These are phyloP conservation scores for Drosophila sulfurigaster DNA, from an alignment of 1,140 invertebrate species.

Conservation along the genomic window DNA sequence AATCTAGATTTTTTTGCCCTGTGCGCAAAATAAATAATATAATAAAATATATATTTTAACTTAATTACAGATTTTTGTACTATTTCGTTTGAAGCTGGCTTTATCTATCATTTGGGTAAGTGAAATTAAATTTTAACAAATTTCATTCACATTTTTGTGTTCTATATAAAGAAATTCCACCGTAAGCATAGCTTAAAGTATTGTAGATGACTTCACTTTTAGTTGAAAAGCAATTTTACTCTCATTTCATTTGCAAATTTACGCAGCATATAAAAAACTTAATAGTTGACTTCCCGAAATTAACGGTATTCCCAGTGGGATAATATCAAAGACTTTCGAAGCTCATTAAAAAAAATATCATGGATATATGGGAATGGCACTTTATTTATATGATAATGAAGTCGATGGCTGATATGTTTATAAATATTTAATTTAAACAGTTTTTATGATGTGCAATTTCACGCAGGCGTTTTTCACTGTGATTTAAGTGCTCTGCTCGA, in stretches of 20 bases:
- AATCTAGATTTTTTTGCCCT: no score
- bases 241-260: not conserved
- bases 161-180: no score
- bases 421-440: constrained; percentile 37
- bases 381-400: constrained; percentile 41
- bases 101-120: no score
- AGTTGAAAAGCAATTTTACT: not conserved
- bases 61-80: no score
- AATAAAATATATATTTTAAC: no score
- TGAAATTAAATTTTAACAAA: no score
- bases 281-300: not conserved
- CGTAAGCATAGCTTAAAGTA: no score
- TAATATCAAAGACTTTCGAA: not conserved
- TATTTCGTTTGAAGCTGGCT: no score
- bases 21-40: no score
- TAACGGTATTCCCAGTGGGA: not conserved
- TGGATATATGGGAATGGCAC: not conserved
- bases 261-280: not conserved
- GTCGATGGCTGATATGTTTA: constrained; percentile 8
- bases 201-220: no score
- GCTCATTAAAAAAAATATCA: constrained; percentile 23
- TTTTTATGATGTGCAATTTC: constrained; percentile 20
- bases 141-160: no score
- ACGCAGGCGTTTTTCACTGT: not conserved
- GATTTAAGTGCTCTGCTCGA: constrained; percentile 30